phyloP scores from a whole-genome alignment of 2,888 invertebrate genomes.

The Chalcosyrphus nemorum region DNA sequence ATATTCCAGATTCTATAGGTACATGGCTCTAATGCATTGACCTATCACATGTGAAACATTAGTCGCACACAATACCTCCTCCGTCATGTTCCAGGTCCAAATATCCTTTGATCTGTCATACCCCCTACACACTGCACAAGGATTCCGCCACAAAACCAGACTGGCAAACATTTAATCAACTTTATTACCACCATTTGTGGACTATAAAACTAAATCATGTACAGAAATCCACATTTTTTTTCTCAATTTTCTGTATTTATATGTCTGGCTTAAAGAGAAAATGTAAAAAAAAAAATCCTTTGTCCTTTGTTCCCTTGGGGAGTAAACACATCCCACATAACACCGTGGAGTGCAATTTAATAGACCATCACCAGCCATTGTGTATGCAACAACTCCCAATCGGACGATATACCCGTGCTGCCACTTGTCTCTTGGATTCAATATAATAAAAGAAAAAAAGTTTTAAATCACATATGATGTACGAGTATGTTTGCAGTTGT shows the following conservation, averaged over 20 bases:
- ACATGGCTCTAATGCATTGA: not conserved
- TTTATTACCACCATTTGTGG: conserved; percentile 47
- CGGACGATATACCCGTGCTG: not conserved
- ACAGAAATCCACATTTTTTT: not conserved
- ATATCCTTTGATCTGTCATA: not conserved
- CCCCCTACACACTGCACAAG: not conserved
- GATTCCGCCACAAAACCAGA: not conserved
- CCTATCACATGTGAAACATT: conserved; percentile 4
- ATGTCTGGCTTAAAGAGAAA: not conserved
- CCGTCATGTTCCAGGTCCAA: not conserved
- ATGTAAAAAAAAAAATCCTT: conserved; percentile 1
- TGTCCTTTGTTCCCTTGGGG: conserved; percentile 18
- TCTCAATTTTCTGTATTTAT: conserved; percentile 7
- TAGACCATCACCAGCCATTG: conserved; percentile 14
- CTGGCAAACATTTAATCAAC: conserved; percentile 61
- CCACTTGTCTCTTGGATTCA: not conserved
- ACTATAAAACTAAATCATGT: conserved; percentile 31
- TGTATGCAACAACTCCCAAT: not conserved
- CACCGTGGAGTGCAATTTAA: conserved; percentile 23
- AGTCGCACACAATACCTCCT: not conserved
- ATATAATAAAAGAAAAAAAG: not conserved
- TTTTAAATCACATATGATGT: not conserved
- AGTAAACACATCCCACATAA: conserved; percentile 5
- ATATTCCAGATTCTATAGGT: too few species aligned
- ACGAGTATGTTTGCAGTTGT: too few species aligned